Evolutionary conservation across 2,888 invertebrate genomes (phyloP), one percentile per base, ranked within the genome.

Genomic region (Lissonota sp.): DNA sequence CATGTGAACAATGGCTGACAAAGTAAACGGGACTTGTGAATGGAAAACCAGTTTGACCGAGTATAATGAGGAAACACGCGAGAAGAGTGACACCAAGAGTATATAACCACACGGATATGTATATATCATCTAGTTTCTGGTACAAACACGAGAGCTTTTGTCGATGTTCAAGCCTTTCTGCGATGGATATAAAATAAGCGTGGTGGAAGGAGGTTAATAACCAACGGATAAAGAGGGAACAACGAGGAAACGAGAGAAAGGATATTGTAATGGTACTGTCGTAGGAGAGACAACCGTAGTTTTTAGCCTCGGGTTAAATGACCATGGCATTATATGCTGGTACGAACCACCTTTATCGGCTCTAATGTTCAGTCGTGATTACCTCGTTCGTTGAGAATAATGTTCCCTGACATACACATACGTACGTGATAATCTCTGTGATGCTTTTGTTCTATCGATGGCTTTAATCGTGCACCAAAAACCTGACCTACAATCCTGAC

Each of bases 311-410:
- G 58, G 66, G 55, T 64, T 49, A 63, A 64, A 57, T 77, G 40
- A 71, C 57, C 70, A 26, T 70, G 77, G 70, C n/a, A 70, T 77
- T 77, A 77, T 64, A 26, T 26, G 26, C 51, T 6, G 14, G 12
- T 6, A 53, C 53, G 53, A 12, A 12, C 49, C 49, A 53, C 12
- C 14, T 6, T 26, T 6, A n/a, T n/a, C 37, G 44, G 37, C 12
- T 49, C 51, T 58, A 40, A 39, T 49, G 55, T 53, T 5, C 44
- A 78, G 66, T 51, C 37, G 42, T 71, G 58, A 78, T 58, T 60
- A 26, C 26, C 77, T 37, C 77, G 55, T 63, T 63, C 39, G 57
- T 69, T 69, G 39, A 60, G 67, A 53, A 53, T 75, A 75, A 75
- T 60, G 51, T 53, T 37, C 42, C 42, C 12, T 4, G 14, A 37